Evolutionary conservation across 2,797 vertebrate species (phyloP).

Genomic region (Notolepis coatsorum): DNA sequence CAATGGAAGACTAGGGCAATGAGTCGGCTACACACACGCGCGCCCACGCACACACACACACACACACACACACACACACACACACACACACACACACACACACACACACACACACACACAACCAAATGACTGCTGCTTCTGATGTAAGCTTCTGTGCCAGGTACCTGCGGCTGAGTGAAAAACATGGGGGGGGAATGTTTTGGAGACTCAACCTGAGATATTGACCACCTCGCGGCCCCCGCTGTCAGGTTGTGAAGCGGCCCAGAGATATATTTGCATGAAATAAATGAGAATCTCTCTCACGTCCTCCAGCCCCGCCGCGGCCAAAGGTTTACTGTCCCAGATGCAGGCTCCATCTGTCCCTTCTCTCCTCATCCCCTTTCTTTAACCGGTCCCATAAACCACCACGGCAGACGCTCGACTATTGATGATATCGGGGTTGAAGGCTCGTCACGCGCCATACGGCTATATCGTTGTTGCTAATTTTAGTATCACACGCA

Average conservation of each 20-base stretch:
- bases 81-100: constrained; percentile 1
- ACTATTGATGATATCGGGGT: constrained; percentile 15
- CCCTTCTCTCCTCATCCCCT: constrained; percentile 39
- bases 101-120: constrained; percentile 3
- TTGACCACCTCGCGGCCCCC: constrained; percentile 59
- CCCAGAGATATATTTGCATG: constrained; percentile 77
- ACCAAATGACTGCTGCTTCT: not conserved
- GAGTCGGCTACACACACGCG: not conserved
- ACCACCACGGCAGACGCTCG: not conserved
- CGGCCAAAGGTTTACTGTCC: constrained; percentile 78
- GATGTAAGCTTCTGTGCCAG: constrained; percentile 21
- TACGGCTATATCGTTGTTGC: no score
- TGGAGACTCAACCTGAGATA: constrained; percentile 52
- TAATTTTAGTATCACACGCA: no score
- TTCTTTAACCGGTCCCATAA: constrained; percentile 23
- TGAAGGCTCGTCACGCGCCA: not conserved
- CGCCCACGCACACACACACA: not conserved
- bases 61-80: constrained; percentile 6
- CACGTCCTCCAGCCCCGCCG: constrained; percentile 63
- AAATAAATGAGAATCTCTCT: constrained; percentile 78
- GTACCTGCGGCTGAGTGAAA: constrained; percentile 31
- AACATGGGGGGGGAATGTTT: constrained; percentile 40
- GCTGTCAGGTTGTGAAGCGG: constrained; percentile 71
- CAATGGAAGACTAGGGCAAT: not conserved
- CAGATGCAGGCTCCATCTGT: constrained; percentile 82